These are phyloP conservation scores for Oncopeltus fasciatus DNA, from an alignment of 1,140 invertebrate genomes.

Conservation along the genomic window DNA sequence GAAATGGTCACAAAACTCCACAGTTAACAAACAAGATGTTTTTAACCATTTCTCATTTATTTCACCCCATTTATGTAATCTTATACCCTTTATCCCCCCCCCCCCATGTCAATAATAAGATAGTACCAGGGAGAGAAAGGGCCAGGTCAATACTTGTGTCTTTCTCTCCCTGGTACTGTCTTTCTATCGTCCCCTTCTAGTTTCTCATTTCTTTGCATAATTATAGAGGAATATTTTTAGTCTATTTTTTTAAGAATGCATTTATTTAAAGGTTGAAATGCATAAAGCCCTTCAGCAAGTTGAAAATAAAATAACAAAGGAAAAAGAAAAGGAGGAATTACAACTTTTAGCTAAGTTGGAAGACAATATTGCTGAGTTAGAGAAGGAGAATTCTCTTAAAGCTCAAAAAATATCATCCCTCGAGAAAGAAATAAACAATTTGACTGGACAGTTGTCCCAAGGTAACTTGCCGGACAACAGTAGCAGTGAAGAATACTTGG, in stretches of 20 bases:
- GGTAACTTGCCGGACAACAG: not conserved
- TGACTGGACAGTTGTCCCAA: conserved; percentile 7
- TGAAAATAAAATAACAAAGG: not conserved
- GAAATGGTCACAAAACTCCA: too few species aligned
- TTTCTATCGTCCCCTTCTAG: not conserved
- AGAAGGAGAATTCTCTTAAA: not conserved
- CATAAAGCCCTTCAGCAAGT: not conserved
- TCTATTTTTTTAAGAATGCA: too few species aligned
- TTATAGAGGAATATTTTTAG: not conserved
- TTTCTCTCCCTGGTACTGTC: not conserved
- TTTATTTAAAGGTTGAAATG: not conserved
- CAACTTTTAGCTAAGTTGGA: not conserved
- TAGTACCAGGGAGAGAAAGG: too few species aligned
- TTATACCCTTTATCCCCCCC: too few species aligned
- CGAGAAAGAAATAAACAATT: conserved; percentile 9
- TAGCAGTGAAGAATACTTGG: conserved; percentile 14
- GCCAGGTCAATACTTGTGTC: not conserved
- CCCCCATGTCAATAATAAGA: too few species aligned
- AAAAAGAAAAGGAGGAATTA: not conserved
- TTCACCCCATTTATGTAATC: too few species aligned
- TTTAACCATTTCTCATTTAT: too few species aligned
- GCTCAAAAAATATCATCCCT: not conserved
- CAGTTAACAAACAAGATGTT: too few species aligned
- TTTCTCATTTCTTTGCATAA: too few species aligned
- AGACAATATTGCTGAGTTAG: not conserved